Evolutionary conservation across 2,888 invertebrate genomes (phyloP).

Genomic region (Scaptodrosophila latifasciaeformis): DNA sequence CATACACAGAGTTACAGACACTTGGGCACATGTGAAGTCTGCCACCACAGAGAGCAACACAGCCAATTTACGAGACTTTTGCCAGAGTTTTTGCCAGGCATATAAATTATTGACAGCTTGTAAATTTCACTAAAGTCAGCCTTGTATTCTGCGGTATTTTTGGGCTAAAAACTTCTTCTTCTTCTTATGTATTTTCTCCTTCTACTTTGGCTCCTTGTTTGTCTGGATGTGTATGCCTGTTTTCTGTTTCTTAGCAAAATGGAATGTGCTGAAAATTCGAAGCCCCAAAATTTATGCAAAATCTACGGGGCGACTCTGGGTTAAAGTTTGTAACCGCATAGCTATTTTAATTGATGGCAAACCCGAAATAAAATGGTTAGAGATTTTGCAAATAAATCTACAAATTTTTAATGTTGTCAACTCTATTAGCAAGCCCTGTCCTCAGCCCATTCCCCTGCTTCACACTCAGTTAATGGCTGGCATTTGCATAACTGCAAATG

Average conservation of each 20-base stretch:
- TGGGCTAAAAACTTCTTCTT: too few relatives aligned
- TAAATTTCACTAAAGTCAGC: conserved; percentile 62
- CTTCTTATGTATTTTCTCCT: too few relatives aligned
- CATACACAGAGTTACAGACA: conserved; percentile 15
- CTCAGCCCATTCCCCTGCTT: neutral
- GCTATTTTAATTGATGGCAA: neutral
- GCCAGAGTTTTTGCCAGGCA: conserved; percentile 51
- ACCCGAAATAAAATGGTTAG: conserved; percentile 6
- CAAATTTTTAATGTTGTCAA: conserved; percentile 12
- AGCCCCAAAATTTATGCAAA: neutral
- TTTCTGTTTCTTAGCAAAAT: neutral
- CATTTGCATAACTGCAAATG: conserved; percentile 25
- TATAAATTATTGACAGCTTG: conserved; percentile 69
- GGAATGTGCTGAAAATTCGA: neutral
- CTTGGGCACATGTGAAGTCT: conserved; percentile 11
- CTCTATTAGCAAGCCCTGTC: too few relatives aligned
- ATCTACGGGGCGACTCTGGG: neutral
- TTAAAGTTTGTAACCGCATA: neutral
- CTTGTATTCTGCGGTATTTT: neutral
- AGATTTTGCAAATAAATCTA: conserved; percentile 8
- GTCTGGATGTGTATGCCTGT: conserved; percentile 18
- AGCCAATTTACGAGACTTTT: conserved; percentile 64
- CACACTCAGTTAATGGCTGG: conserved; percentile 2
- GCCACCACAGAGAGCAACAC: conserved; percentile 27
- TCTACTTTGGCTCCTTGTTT: conserved; percentile 6